Base-by-base conservation (phyloP, 2,797 vertebrate genomes). In the Gymnodraco acuticeps region DNA sequence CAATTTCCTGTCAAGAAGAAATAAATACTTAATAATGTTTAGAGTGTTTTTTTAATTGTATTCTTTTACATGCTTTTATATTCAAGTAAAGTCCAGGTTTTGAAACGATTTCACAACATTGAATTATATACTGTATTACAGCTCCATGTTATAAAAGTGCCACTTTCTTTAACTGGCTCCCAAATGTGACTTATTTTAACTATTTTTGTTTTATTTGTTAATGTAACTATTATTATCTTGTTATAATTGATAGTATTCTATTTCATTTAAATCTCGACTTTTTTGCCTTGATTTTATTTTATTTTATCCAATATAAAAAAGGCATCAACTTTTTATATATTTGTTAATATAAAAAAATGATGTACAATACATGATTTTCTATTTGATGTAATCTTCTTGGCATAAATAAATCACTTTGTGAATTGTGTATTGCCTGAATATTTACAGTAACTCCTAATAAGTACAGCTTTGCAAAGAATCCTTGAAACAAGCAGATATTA, bases 1-100 rank as follows among this genome's bases (percentile, higher is more conserved):
- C 94, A 60, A 97, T 95, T 1, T 97, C 96, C 98, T 99, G n/a
- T 43, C 0, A 2, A 55, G 13, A 27, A 15, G 52, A 54, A 33
- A 62, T 41, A 54, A 38, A 56, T 16, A 16, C 6, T 14, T n/a
- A 43, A 59, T n/a, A 23, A 38, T 17, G 3, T 42, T 33, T 2
- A 53, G n/a, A 41, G 42, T 48, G 7, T 27, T 27, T 27, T 27
- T 27, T 27, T 27, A 4, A 27, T 27, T 27, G 27, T 4, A 27
- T 27, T 27, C 4, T 27, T 64, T 48, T 4, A 12, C 51, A 41
- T 33, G 8, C 41, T 14, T 59, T n/a, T 2, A 64, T 20, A 10
- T n/a, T 59, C 1, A 52, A 33, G 33, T 58, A 47, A 11, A 51
- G 2, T 17, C 43, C 8, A 33, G 1, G 3, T 52, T 45, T 70